Evolutionary conservation across 1,140 invertebrate genomes (phyloP).

Genomic region (Dreissena rostriformis): DNA sequence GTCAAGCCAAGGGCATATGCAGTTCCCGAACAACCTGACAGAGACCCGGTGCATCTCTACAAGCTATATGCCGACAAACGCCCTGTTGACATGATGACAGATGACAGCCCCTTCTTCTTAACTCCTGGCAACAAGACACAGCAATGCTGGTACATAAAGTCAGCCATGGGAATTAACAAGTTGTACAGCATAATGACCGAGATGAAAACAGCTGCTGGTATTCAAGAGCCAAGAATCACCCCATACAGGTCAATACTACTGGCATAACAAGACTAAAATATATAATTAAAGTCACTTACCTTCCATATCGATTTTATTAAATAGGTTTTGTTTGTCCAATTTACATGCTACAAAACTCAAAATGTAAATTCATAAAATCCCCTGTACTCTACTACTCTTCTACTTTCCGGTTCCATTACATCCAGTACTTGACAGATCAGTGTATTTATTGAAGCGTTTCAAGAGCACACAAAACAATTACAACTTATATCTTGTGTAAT

Average conservation of each 20-base stretch:
- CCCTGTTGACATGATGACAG: not conserved
- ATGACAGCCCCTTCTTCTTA: not conserved
- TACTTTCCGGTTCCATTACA: no score
- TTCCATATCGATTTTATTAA: no score
- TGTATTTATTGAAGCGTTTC: no score
- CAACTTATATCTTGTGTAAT: no score
- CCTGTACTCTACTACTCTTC: no score
- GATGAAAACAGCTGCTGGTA: slow-evolving; percentile 15
- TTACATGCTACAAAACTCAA: no score
- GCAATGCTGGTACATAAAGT: not conserved
- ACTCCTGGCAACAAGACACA: not conserved
- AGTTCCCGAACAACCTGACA: not conserved
- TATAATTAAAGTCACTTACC: no score
- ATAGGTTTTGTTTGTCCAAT: no score
- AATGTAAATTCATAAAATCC: no score
- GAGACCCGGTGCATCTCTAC: slow-evolving; percentile 14
- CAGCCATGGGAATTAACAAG: slow-evolving; percentile 6
- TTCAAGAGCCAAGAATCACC: slow-evolving; percentile 7
- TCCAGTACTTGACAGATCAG: no score
- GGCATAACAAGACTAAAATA: no score
- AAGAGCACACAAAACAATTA: no score
- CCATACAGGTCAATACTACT: slow-evolving; percentile 1
- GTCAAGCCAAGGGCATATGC: not conserved
- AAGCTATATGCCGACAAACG: not conserved
- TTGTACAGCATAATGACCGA: not conserved